These are phyloP conservation scores for Rhinoraja longicauda DNA, from an alignment of 2,797 vertebrate species.

Conservation along the genomic window DNA sequence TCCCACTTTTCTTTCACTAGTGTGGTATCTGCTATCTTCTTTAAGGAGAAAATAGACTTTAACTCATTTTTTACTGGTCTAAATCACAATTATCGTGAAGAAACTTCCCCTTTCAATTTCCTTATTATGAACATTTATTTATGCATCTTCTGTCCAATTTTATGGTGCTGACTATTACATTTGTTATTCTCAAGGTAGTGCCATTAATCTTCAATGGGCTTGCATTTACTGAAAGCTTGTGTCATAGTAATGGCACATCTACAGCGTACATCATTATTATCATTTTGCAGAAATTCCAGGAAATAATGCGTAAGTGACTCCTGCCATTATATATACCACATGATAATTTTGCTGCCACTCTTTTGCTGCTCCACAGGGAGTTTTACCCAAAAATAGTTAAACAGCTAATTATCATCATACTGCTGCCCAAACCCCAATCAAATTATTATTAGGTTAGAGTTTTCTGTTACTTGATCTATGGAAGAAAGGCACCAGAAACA, in stretches of 20 bases:
- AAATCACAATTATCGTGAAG: not conserved
- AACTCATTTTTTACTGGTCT: not conserved
- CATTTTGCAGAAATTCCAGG: not conserved
- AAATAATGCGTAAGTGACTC: slow-evolving; percentile 2
- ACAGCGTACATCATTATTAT: slow-evolving; percentile 13
- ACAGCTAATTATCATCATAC: not conserved
- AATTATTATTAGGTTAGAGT: not conserved
- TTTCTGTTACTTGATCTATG: not conserved
- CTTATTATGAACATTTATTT: not conserved
- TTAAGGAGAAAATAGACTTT: not conserved
- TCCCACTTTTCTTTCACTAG: not conserved
- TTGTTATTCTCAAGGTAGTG: slow-evolving; percentile 8
- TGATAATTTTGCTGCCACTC: not conserved
- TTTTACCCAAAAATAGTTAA: not conserved
- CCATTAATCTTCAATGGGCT: not conserved
- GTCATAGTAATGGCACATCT: slow-evolving; percentile 1
- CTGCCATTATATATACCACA: not conserved
- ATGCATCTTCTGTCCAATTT: not conserved
- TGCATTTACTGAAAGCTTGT: not conserved
- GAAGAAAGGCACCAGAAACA: not conserved
- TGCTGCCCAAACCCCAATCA: not conserved
- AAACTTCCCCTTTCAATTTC: not conserved
- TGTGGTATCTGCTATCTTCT: not conserved
- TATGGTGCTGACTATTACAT: not conserved
- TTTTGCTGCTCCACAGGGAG: not conserved